phyloP scores from a whole-genome alignment of 2,888 invertebrate species.

The Oxyscelio sp. region DNA sequence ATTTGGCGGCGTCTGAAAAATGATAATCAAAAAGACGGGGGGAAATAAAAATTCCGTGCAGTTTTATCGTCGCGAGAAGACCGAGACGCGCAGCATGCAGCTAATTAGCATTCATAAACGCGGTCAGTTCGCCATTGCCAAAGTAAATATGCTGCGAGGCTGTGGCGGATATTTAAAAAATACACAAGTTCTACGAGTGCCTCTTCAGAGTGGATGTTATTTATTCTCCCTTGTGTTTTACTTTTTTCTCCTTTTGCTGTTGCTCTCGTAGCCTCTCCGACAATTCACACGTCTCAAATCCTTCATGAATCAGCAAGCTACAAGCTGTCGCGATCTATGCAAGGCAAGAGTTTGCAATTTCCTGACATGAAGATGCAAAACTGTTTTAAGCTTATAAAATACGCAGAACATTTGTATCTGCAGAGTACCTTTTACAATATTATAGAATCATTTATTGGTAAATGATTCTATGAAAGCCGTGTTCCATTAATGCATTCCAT shows the following conservation, averaged over 20 bases:
- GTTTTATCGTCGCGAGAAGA: conserved; percentile 56
- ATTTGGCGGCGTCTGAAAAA: conserved; percentile 42
- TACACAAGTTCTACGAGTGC: conserved; percentile 69
- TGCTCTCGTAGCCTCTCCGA: conserved; percentile 67
- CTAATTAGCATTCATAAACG: conserved; percentile 83
- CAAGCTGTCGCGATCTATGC: conserved; percentile 70
- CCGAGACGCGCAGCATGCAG: conserved; percentile 75
- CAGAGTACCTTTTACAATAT: too few relatives aligned
- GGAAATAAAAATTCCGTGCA: conserved; percentile 43
- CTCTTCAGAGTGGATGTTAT: conserved; percentile 75
- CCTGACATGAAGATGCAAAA: conserved; percentile 51
- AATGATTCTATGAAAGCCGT: too few relatives aligned
- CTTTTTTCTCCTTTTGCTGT: conserved; percentile 39
- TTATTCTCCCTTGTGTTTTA: conserved; percentile 69
- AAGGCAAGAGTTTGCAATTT: conserved; percentile 56
- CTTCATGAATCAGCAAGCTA: conserved; percentile 67
- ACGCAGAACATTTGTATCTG: too few relatives aligned
- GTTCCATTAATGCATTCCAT: too few relatives aligned
- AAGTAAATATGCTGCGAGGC: conserved; percentile 79
- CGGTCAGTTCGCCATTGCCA: conserved; percentile 79
- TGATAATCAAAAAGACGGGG: conserved; percentile 44
- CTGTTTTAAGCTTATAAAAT: conserved; percentile 3
- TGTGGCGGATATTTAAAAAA: conserved; percentile 78
- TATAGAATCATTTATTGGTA: too few relatives aligned
- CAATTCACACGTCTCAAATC: conserved; percentile 74